These are phyloP conservation scores for Nematopogon swammerdamellus DNA, from an alignment of 2,888 invertebrate genomes.

Conservation along the genomic window DNA sequence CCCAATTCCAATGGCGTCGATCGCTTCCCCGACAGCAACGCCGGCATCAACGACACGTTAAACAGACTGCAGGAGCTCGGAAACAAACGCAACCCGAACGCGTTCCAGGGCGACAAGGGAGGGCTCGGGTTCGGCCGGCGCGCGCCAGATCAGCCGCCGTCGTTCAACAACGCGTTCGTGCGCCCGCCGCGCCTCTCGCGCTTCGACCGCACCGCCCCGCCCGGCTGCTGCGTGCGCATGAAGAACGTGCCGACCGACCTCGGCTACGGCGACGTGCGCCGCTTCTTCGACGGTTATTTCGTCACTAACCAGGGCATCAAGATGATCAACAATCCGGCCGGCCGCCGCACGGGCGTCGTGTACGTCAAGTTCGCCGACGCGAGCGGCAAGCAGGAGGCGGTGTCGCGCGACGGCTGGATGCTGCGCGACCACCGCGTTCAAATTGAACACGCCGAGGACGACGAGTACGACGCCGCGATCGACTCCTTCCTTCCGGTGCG, in stretches of 20 bases:
- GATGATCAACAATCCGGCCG: conserved; percentile 76
- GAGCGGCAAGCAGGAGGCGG: conserved; percentile 67
- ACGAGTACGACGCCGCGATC: conserved; percentile 69
- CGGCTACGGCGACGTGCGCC: conserved; percentile 75
- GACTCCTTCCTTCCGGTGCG: conserved; percentile 65
- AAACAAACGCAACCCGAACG: conserved; percentile 58
- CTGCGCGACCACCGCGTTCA: conserved; percentile 66
- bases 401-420: conserved; percentile 61
- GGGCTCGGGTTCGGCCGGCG: too few relatives aligned
- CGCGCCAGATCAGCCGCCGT: conserved; percentile 8
- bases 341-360: conserved; percentile 75
- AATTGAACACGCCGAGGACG: conserved; percentile 66
- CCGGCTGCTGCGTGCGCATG: conserved; percentile 64
- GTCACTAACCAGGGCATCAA: conserved; percentile 84
- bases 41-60: conserved; percentile 29
- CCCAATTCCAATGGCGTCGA: conserved; percentile 9
- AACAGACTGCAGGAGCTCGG: conserved; percentile 45
- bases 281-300: conserved; percentile 77
- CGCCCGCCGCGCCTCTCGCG: conserved; percentile 27
- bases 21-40: conserved; percentile 33
- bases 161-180: conserved; percentile 15
- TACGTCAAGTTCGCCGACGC: conserved; percentile 73
- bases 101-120: conserved; percentile 49
- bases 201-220: conserved; percentile 23
- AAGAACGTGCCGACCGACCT: conserved; percentile 71